These are phyloP conservation scores for Trogon surrucura DNA, from an alignment of 2,113 vertebrate genomes.

Conservation along the genomic window DNA sequence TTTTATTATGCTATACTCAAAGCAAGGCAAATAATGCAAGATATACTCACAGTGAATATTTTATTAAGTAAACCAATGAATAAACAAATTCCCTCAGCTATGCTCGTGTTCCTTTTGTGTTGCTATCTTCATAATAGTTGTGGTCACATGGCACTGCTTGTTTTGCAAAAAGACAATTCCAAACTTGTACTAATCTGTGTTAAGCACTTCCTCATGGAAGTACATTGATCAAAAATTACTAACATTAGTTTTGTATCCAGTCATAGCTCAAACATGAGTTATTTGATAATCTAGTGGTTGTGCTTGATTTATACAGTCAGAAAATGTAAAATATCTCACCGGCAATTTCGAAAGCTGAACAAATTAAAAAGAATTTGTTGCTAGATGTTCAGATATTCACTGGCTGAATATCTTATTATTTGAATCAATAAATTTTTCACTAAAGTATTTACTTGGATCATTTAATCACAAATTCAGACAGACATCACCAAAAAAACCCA, in stretches of 20 bases:
- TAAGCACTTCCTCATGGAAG: no score
- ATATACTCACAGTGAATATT: not conserved
- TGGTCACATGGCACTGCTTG: not conserved
- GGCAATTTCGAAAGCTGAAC: not conserved
- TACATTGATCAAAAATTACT: not conserved
- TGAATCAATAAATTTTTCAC: not conserved
- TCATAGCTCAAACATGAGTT: not conserved
- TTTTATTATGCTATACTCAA: not conserved
- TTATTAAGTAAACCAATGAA: not conserved
- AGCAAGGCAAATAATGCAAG: not conserved
- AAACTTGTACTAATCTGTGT: not conserved
- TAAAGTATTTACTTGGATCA: not conserved
- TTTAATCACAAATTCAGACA: not conserved
- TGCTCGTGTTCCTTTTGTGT: not conserved
- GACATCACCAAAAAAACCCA: accelerated
- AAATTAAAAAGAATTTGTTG: not conserved
- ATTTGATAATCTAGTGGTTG: not conserved
- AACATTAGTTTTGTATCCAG: not conserved
- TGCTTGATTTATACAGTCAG: not conserved
- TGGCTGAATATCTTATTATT: not conserved
- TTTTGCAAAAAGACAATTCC: not conserved
- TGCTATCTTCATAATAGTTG: not conserved
- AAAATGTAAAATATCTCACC: not conserved
- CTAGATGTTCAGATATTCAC: not conserved
- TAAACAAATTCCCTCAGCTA: not conserved